These are phyloP conservation scores for Lontra canadensis DNA, from an alignment of 2,113 vertebrate genomes.

Conservation along the genomic window DNA sequence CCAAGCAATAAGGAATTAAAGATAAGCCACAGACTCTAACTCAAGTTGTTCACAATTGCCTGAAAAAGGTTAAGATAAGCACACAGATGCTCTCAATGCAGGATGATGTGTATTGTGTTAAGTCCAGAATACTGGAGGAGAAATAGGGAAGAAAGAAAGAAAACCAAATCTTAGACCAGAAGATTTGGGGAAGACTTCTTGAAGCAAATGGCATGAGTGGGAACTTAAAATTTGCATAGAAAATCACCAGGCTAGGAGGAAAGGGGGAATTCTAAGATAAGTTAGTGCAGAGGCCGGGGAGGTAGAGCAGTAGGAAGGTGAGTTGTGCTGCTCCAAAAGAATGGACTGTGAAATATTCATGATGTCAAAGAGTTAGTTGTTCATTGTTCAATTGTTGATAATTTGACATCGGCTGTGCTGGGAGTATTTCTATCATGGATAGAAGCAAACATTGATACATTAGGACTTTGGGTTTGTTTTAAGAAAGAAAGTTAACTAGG, in stretches of 20 bases:
- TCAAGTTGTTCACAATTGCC: background rate
- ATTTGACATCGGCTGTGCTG: background rate
- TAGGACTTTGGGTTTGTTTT: background rate
- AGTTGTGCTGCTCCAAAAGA: background rate
- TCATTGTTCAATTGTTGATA: background rate
- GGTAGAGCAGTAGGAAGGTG: background rate
- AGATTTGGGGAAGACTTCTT: background rate
- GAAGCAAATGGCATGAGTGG: background rate
- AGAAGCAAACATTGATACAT: background rate
- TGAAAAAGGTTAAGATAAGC: background rate
- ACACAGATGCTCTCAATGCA: background rate
- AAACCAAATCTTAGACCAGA: background rate
- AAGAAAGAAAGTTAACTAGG: background rate
- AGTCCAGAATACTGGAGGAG: background rate
- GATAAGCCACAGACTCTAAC: background rate
- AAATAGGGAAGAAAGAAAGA: background rate
- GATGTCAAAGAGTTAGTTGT: background rate
- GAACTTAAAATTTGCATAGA: background rate
- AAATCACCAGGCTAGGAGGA: background rate
- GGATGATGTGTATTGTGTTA: background rate
- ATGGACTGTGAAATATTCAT: background rate
- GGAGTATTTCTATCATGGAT: background rate
- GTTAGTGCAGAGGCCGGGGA: background rate
- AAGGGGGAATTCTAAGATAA: background rate
- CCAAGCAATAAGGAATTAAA: background rate